These are phyloP conservation scores for Octodon degus DNA, from an alignment of 2,113 vertebrate species.

Conservation along the genomic window DNA sequence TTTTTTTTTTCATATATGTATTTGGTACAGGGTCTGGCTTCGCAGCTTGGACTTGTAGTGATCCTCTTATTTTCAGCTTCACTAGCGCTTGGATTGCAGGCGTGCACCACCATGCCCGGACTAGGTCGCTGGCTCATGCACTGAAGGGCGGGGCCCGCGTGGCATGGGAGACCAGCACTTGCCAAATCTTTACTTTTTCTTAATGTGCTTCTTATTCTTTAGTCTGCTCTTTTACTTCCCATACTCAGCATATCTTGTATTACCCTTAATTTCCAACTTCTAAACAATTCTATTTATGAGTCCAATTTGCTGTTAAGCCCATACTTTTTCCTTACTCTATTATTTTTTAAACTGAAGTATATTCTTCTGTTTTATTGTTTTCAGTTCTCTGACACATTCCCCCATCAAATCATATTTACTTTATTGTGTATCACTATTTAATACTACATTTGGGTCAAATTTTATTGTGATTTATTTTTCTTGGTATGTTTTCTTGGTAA, in stretches of 20 bases:
- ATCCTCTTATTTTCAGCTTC: no score
- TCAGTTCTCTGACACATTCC: background rate
- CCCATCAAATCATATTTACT: background rate
- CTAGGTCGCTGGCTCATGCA: no score
- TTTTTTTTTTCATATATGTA: no score
- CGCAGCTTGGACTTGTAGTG: no score
- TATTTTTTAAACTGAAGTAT: background rate
- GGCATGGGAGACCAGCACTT: no score
- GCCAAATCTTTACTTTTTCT: background rate
- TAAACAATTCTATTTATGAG: background rate
- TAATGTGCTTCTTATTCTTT: background rate
- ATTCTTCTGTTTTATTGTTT: background rate
- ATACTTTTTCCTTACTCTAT: background rate
- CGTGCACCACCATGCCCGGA: no score
- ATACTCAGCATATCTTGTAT: background rate
- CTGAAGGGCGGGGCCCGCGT: no score
- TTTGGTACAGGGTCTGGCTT: no score
- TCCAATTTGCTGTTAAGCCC: background rate
- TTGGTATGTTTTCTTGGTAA: background rate
- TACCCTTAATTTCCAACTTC: background rate
- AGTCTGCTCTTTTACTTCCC: background rate
- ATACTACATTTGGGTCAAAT: background rate
- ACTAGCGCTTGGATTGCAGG: no score
- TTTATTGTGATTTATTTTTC: slow-evolving; percentile 4
- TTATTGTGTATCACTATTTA: background rate